Conservation (phyloP, 2,797 vertebrate genomes). For the Oreortyx pictus region DNA sequence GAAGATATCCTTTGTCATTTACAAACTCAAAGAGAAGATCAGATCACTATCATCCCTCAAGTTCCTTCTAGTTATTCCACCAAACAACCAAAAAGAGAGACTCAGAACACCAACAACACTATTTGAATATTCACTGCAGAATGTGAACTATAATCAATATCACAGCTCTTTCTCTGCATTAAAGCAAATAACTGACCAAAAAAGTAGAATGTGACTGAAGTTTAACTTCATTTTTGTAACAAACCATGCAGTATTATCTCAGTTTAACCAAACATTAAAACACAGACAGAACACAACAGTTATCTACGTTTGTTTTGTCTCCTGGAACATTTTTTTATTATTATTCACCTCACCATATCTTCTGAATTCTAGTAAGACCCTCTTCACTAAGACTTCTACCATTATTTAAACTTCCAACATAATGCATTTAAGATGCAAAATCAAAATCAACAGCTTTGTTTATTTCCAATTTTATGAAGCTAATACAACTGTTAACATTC, state of each 20-base stretch:
- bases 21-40: neutral
- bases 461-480: neutral
- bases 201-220: no score
- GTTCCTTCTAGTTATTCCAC: neutral
- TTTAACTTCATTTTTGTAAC: neutral
- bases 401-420: neutral
- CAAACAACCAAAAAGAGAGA: neutral
- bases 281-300: fast-evolving
- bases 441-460: fast-evolving
- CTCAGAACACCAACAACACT: neutral
- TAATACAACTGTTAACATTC: neutral
- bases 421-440: neutral
- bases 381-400: neutral
- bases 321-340: neutral
- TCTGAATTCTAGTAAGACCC: neutral
- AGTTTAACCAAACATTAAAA: neutral
- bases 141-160: neutral
- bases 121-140: neutral
- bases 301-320: neutral
- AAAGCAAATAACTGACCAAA: no score
- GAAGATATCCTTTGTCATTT: conserved; percentile 17
- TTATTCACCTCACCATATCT: fast-evolving
- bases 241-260: no score
- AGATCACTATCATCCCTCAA: neutral
- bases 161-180: neutral